phyloP scores from a whole-genome alignment of 92 coral and sea anemone genomes.

The Montipora capitata region DNA sequence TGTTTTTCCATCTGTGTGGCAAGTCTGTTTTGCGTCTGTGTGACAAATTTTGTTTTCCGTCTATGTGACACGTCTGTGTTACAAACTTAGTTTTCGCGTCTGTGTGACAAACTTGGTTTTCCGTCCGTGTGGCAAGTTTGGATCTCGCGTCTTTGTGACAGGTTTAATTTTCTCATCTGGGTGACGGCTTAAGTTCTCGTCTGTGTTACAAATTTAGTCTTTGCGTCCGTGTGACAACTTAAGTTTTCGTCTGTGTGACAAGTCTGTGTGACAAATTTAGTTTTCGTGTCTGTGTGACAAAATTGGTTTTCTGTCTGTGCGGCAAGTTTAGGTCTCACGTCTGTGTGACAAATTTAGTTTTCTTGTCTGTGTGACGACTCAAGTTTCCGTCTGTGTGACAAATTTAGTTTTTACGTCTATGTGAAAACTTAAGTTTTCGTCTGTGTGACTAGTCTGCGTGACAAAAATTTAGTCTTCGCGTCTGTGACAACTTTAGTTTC shows the following conservation, averaged over 20 bases:
- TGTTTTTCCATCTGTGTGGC: neutral
- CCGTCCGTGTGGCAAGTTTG: neutral
- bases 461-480: neutral
- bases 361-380: neutral
- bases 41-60: neutral
- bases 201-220: neutral
- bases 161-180: neutral
- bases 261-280: neutral
- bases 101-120: constrained; percentile 1
- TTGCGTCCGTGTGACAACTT: neutral
- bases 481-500: neutral
- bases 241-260: constrained; percentile 9
- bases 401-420: neutral
- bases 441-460: neutral
- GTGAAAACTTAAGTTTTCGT: neutral
- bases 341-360: neutral
- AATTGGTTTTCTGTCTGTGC: neutral
- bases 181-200: neutral
- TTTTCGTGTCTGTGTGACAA: neutral
- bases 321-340: too few relatives aligned
- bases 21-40: neutral
- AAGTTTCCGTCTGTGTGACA: constrained; percentile 2
- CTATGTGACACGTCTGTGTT: constrained; percentile 8
- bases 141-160: neutral
- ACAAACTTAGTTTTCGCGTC: neutral